Evolutionary conservation across 2,888 invertebrate species (phyloP).

Genomic region (Nematopogon swammerdamellus): DNA sequence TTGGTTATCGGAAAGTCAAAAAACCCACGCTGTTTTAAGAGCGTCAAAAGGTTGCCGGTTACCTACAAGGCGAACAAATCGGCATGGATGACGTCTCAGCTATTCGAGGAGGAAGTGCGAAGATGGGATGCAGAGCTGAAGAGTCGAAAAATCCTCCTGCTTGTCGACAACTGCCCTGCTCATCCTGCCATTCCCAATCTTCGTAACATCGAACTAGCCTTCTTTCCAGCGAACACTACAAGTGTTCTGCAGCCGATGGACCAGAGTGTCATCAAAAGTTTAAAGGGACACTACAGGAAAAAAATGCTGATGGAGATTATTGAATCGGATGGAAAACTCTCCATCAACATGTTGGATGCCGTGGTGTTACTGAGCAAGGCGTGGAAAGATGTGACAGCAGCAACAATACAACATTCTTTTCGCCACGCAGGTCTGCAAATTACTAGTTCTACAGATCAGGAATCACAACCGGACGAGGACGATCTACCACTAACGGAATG

Average conservation of each 20-base stretch:
- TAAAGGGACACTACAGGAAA: constrained; percentile 16
- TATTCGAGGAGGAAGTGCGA: constrained; percentile 15
- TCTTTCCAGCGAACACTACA: constrained; percentile 20
- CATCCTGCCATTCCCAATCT: constrained; percentile 15
- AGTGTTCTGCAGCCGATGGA: constrained; percentile 18
- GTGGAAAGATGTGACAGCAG: constrained; percentile 10
- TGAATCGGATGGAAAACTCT: constrained; percentile 15
- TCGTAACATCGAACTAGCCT: constrained; percentile 18
- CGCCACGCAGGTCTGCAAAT: constrained; percentile 9
- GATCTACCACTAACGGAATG: constrained; percentile 11
- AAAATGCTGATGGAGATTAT: constrained; percentile 15
- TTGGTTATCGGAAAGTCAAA: constrained; percentile 20
- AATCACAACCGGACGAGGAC: constrained; percentile 9
- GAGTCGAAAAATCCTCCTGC: constrained; percentile 16
- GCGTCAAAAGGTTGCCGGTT: constrained; percentile 18
- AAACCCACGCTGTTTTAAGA: constrained; percentile 21
- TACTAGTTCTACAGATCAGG: not conserved
- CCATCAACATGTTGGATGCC: constrained; percentile 17
- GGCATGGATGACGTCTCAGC: constrained; percentile 17
- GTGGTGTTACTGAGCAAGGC: constrained; percentile 10
- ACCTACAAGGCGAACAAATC: constrained; percentile 16
- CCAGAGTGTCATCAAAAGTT: constrained; percentile 16
- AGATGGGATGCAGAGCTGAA: constrained; percentile 16
- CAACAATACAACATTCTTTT: constrained; percentile 10
- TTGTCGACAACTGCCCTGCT: constrained; percentile 18